Evolutionary conservation across 1,140 invertebrate genomes (phyloP).

Genomic region (Drosophila trapezifrons): DNA sequence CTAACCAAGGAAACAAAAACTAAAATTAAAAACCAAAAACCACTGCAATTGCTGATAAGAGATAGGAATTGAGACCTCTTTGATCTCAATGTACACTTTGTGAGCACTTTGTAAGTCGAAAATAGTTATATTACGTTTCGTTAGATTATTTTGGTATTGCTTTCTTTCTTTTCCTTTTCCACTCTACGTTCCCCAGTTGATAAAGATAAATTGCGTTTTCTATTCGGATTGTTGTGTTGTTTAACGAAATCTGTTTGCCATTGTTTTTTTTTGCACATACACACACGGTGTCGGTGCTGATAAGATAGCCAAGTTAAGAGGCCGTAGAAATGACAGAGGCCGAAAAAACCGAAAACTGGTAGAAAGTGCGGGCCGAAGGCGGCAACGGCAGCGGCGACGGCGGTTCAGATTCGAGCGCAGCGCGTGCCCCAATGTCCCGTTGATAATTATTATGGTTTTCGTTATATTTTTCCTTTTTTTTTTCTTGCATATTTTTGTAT

Average conservation of each 20-base stretch:
- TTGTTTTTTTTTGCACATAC: conserved; percentile 33
- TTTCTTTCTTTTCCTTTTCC: conserved; percentile 4
- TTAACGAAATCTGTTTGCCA: conserved; percentile 30
- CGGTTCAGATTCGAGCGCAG: conserved; percentile 7
- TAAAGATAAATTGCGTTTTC: conserved; percentile 33
- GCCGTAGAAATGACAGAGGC: conserved; percentile 22
- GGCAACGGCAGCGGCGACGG: too few species aligned
- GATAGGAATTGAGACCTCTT: conserved; percentile 6
- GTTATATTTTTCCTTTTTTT: neutral
- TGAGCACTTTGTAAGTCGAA: conserved; percentile 2
- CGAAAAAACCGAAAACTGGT: conserved; percentile 7
- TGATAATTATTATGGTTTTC: conserved; percentile 33
- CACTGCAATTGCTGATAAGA: conserved; percentile 30
- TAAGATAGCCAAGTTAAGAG: conserved; percentile 41
- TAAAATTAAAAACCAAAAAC: neutral
- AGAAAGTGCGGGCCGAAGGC: conserved; percentile 16
- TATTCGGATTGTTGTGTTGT: conserved; percentile 5
- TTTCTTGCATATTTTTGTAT: conserved; percentile 16
- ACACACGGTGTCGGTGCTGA: conserved; percentile 9
- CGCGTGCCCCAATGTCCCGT: conserved; percentile 40
- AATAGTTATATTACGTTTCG: conserved; percentile 3
- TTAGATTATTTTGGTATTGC: neutral
- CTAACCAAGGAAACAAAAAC: neutral
- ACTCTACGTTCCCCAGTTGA: neutral
- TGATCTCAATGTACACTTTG: conserved; percentile 14